Evolutionary conservation across 37 sponge, comb jelly and placozoan species (phyloP).

Genomic region (Corticium candelabrum): DNA sequence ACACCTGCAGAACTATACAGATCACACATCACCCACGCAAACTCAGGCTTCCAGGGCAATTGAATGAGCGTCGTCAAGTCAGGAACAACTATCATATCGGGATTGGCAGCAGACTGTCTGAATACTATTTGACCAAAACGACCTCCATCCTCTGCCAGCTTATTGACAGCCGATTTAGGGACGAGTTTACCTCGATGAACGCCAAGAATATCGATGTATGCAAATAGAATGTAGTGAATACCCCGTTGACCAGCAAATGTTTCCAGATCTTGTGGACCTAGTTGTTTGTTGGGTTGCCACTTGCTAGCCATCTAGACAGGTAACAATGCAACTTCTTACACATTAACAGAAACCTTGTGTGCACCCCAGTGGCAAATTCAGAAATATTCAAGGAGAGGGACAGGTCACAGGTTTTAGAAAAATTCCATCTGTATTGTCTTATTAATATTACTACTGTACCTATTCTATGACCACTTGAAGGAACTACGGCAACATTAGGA

Average conservation of each 20-base stretch:
- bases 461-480: too few relatives aligned
- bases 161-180: neutral
- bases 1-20: neutral
- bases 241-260: neutral
- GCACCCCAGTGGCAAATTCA: constrained; percentile 66
- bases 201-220: neutral
- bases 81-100: neutral
- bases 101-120: neutral
- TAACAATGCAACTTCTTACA: too few relatives aligned
- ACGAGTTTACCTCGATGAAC: neutral
- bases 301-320: too few relatives aligned
- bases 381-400: constrained; percentile 34
- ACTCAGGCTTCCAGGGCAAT: neutral
- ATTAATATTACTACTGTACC: too few relatives aligned
- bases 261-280: too few relatives aligned
- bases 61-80: neutral
- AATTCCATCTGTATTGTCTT: too few relatives aligned
- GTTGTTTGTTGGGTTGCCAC: too few relatives aligned
- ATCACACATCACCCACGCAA: neutral
- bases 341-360: too few relatives aligned
- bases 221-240: neutral
- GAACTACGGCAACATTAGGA: too few relatives aligned
- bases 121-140: neutral
- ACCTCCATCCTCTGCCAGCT: neutral
- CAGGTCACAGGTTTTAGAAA: too few relatives aligned